Conservation (phyloP, 2,113 vertebrate genomes). For the Pontoporia blainvillei region DNA sequence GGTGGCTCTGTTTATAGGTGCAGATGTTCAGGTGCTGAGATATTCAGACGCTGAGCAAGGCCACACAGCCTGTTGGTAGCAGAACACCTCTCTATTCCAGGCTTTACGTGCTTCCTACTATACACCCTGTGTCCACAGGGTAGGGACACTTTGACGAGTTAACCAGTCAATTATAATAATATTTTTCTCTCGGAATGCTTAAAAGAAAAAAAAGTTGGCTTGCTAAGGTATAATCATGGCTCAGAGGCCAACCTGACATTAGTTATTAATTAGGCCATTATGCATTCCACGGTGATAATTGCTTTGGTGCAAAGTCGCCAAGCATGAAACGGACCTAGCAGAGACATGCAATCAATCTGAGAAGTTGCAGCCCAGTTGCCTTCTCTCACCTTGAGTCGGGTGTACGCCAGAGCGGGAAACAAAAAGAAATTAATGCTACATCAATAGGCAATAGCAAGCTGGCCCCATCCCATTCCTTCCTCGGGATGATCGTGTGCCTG, state of each 20-base stretch:
- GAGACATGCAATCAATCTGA: conserved; percentile 88
- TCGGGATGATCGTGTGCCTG: neutral
- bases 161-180: conserved; percentile 85
- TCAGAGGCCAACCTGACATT: conserved; percentile 96
- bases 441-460: neutral
- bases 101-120: neutral
- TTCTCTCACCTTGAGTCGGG: conserved; percentile 91
- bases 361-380: conserved; percentile 73
- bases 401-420: conserved; percentile 20
- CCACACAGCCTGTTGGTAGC: neutral
- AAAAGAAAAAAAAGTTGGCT: conserved; percentile 82
- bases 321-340: conserved; percentile 89
- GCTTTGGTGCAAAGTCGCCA: conserved; percentile 99
- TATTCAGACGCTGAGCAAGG: neutral
- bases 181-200: conserved; percentile 87
- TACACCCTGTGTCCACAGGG: neutral
- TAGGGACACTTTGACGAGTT: conserved; percentile 68
- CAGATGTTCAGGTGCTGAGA: neutral
- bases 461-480: neutral
- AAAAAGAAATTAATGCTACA: conserved; percentile 58
- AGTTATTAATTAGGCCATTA: conserved; percentile 99
- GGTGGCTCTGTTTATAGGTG: neutral
- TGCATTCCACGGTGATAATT: conserved; percentile 99
- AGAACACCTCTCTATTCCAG: neutral
- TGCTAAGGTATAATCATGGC: conserved; percentile 92